These are phyloP conservation scores for Serinus canaria DNA, from an alignment of 2,113 vertebrate genomes.

Conservation along the genomic window DNA sequence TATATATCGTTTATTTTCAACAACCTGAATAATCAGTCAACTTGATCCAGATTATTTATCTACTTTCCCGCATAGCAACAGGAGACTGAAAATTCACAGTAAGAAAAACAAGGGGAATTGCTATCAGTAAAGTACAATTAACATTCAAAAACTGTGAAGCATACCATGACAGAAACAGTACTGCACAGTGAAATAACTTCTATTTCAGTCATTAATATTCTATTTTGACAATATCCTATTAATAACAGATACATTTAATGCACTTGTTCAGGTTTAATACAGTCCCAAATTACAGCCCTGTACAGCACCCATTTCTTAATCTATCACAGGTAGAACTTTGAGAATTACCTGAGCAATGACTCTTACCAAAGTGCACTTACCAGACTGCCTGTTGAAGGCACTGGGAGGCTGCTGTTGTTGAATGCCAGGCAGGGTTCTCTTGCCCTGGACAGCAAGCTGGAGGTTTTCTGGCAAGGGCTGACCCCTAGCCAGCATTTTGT, in stretches of 20 bases:
- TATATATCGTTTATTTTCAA: not conserved
- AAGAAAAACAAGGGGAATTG: not conserved
- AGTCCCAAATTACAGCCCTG: not conserved
- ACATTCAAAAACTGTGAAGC: not conserved
- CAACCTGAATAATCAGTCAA: not conserved
- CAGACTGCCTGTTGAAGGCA: slow-evolving; percentile 85
- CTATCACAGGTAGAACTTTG: not conserved
- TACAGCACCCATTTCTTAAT: not conserved
- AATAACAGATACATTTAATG: not conserved
- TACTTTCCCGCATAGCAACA: not conserved
- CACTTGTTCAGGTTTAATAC: not conserved
- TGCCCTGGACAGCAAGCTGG: slow-evolving; percentile 95
- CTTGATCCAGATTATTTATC: not conserved
- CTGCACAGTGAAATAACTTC: not conserved
- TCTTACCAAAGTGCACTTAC: slow-evolving; percentile 67
- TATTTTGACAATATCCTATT: not conserved
- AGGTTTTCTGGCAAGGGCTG: slow-evolving; percentile 96
- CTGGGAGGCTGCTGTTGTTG: slow-evolving; percentile 79
- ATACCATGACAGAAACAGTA: not conserved
- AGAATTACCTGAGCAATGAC: not conserved
- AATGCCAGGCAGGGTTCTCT: slow-evolving; percentile 92
- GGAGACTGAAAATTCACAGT: not conserved
- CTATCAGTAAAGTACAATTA: not conserved
- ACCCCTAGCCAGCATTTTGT: slow-evolving; percentile 95
- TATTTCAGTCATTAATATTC: not conserved